Conservation (phyloP, 1,140 invertebrate species). For the Drosophila santomea region DNA sequence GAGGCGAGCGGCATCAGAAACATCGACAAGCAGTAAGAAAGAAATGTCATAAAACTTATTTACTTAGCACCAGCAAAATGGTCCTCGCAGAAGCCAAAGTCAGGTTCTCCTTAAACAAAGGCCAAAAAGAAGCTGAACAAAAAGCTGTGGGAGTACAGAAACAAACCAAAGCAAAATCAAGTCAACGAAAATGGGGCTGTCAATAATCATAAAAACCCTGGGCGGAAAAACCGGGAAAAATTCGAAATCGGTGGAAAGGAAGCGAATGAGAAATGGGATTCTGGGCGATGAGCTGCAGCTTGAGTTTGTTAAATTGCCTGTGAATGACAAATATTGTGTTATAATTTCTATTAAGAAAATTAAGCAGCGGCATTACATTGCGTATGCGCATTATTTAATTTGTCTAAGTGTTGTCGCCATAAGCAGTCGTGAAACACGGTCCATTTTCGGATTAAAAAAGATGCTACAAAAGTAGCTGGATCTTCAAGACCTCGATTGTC, state of each 20-base stretch:
- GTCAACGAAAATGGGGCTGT: conserved; percentile 52
- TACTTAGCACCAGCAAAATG: conserved; percentile 75
- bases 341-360: conserved; percentile 81
- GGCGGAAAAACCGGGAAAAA: conserved; percentile 5
- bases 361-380: conserved; percentile 63
- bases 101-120: conserved; percentile 55
- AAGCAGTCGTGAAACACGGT: conserved; percentile 57
- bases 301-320: conserved; percentile 80
- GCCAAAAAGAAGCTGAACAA: conserved; percentile 55
- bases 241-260: conserved; percentile 1
- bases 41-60: conserved; percentile 82
- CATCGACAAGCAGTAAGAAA: conserved; percentile 26
- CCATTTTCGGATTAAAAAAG: conserved; percentile 30
- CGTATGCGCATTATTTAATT: conserved; percentile 80
- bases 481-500: conserved; percentile 44
- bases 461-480: conserved; percentile 38
- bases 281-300: conserved; percentile 6
- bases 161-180: conserved; percentile 47
- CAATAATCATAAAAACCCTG: conserved; percentile 75
- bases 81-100: conserved; percentile 30
- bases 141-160: conserved; percentile 20
- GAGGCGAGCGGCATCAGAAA: conserved; percentile 44
- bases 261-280: conserved; percentile 15
- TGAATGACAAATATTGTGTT: conserved; percentile 83
- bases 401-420: conserved; percentile 68